Percentiles rank a stretch among this genome's conserved stretches.
Conservation (phyloP, 2,113 vertebrate genomes). For the Burhinus bistriatus region DNA sequence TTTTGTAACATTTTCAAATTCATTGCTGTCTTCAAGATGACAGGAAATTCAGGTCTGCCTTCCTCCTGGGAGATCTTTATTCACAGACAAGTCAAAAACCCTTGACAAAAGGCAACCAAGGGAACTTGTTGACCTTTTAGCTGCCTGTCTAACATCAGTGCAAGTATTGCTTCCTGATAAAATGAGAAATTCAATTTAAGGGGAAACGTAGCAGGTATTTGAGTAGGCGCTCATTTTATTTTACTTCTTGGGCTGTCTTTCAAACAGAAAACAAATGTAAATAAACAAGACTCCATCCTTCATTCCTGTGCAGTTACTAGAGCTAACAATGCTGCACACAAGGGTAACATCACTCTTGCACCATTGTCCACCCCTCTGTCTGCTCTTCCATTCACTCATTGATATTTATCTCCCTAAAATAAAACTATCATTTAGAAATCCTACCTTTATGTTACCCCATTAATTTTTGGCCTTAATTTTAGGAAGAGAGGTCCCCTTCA, state of each 20-base stretch:
- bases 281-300: slow-evolving; percentile 69
- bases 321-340: background rate
- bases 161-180: slow-evolving; percentile 85
- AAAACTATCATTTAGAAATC: background rate
- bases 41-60: slow-evolving; percentile 82
- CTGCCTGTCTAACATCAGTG: slow-evolving; percentile 85
- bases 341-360: background rate
- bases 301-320: slow-evolving; percentile 32
- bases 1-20: slow-evolving; percentile 90
- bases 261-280: slow-evolving; percentile 78
- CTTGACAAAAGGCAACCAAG: slow-evolving; percentile 87
- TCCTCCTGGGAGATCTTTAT: slow-evolving; percentile 84
- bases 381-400: background rate
- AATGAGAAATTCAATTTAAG: slow-evolving; percentile 85
- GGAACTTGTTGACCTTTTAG: slow-evolving; percentile 86
- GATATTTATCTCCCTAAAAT: background rate
- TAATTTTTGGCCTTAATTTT: background rate
- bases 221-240: slow-evolving; percentile 77
- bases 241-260: slow-evolving; percentile 77
- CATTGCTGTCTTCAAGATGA: slow-evolving; percentile 84
- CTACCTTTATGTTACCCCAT: background rate
- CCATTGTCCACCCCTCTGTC: background rate
- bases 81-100: slow-evolving; percentile 88
- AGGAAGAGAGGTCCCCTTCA: background rate
- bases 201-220: slow-evolving; percentile 75